Evolutionary conservation across 2,113 vertebrate species (phyloP).

Genomic region (Pterocles burchelli): DNA sequence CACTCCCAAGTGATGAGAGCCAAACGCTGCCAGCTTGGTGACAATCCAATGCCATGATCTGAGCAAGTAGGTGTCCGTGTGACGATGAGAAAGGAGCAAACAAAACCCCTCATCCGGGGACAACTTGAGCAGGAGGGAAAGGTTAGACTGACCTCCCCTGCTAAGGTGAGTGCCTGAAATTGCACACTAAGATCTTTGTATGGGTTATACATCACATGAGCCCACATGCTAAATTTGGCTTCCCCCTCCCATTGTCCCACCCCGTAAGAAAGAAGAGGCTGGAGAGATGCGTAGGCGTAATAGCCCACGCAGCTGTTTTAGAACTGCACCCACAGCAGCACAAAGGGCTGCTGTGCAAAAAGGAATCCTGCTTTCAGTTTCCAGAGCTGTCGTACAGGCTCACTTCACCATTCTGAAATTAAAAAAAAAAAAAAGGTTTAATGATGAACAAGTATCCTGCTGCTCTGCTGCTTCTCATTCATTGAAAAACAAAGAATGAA

Average conservation of each 20-base stretch:
- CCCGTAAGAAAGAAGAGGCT: neutral
- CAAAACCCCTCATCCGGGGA: neutral
- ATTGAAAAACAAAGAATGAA: conserved; percentile 1
- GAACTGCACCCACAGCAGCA: neutral
- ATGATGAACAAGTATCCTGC: neutral
- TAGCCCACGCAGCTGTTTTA: conserved; percentile 9
- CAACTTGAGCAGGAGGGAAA: neutral
- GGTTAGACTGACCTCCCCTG: neutral
- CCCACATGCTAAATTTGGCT: conserved; percentile 19
- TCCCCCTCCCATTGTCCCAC: neutral
- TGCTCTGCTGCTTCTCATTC: conserved; percentile 36
- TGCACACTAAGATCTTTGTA: neutral
- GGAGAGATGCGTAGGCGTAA: neutral
- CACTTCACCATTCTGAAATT: neutral
- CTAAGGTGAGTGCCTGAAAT: neutral
- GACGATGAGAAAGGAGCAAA: neutral
- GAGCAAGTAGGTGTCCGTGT: neutral
- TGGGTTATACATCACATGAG: neutral
- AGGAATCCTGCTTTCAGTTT: neutral
- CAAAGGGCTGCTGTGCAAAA: neutral
- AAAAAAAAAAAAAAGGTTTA: neutral
- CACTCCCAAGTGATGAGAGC: neutral
- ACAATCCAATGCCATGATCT: rapidly evolving
- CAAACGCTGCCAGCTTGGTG: neutral
- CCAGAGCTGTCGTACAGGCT: neutral